These are phyloP conservation scores for Ibidorhyncha struthersii DNA, from an alignment of 2,113 vertebrate genomes.

Conservation along the genomic window DNA sequence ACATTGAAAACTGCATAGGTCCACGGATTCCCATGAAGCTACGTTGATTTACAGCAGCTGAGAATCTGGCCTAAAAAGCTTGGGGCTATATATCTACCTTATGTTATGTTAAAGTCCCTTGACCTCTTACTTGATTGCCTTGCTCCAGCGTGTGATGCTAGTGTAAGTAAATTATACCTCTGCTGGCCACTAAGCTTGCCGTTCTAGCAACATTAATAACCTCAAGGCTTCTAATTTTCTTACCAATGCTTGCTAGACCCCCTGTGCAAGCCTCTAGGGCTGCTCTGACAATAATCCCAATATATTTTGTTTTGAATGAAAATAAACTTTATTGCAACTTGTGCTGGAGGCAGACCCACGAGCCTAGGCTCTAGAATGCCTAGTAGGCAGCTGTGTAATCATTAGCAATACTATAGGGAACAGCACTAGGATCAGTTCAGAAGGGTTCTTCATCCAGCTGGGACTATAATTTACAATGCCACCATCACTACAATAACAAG, in stretches of 20 bases:
- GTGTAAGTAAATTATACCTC: constrained; percentile 69
- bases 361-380: constrained; percentile 55
- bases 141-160: constrained; percentile 44
- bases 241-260: constrained; percentile 67
- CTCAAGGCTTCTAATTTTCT: constrained; percentile 72
- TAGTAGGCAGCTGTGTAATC: constrained; percentile 76
- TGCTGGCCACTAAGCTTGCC: constrained; percentile 54
- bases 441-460: constrained; percentile 57
- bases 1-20: constrained; percentile 14
- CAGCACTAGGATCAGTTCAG: constrained; percentile 54
- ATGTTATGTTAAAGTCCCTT: constrained; percentile 57
- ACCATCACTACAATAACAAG: constrained; percentile 67
- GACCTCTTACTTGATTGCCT: constrained; percentile 66
- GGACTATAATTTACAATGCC: constrained; percentile 72
- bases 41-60: constrained; percentile 47
- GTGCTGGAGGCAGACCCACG: constrained; percentile 48
- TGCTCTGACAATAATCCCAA: constrained; percentile 71
- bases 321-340: constrained; percentile 75
- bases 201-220: constrained; percentile 67
- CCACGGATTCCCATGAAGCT: constrained; percentile 32
- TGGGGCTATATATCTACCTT: constrained; percentile 42
- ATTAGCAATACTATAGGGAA: constrained; percentile 64
- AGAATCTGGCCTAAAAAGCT: constrained; percentile 47
- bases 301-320: constrained; percentile 75
- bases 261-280: constrained; percentile 60